phyloP scores from a whole-genome alignment of 2,113 vertebrate genomes.

The Poeciliopsis occidentalis region DNA sequence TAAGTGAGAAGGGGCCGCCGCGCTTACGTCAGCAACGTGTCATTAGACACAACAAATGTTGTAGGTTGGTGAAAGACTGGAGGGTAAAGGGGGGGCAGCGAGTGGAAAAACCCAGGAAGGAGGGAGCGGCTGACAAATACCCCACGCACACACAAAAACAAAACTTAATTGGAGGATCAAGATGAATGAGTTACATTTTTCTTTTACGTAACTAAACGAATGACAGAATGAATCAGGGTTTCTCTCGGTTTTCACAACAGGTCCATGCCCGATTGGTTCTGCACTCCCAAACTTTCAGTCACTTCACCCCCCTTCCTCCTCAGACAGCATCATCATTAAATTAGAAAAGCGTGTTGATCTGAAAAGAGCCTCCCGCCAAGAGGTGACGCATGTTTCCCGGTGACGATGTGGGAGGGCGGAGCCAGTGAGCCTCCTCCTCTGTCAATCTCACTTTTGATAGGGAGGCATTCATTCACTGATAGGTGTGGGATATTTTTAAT shows the following conservation, averaged over 20 bases:
- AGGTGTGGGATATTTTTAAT: background rate
- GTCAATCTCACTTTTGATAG: slow-evolving; percentile 11
- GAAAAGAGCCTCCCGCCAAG: slow-evolving; percentile 25
- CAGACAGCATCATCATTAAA: slow-evolving; percentile 47
- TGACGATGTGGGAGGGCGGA: slow-evolving; percentile 3
- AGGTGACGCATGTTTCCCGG: slow-evolving; percentile 53
- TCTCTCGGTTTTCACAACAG: background rate
- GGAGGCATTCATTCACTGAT: background rate
- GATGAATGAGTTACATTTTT: too few relatives aligned
- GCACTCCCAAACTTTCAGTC: slow-evolving; percentile 5
- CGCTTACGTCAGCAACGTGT: slow-evolving; percentile 1
- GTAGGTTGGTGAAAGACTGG: background rate
- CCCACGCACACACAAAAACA: background rate
- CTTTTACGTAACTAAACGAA: too few relatives aligned
- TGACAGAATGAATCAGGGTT: too few relatives aligned
- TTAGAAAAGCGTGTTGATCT: slow-evolving; percentile 39
- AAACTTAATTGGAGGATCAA: background rate
- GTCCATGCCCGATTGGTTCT: slow-evolving; percentile 29
- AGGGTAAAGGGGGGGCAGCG: background rate
- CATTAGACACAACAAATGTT: background rate
- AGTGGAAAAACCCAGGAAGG: background rate
- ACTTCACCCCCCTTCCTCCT: slow-evolving; percentile 20
- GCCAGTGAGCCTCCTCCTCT: slow-evolving; percentile 1
- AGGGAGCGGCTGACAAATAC: background rate
- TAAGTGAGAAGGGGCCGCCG: background rate